Evolutionary conservation across 2,113 vertebrate species (phyloP).

Genomic region (Grantiella picta): DNA sequence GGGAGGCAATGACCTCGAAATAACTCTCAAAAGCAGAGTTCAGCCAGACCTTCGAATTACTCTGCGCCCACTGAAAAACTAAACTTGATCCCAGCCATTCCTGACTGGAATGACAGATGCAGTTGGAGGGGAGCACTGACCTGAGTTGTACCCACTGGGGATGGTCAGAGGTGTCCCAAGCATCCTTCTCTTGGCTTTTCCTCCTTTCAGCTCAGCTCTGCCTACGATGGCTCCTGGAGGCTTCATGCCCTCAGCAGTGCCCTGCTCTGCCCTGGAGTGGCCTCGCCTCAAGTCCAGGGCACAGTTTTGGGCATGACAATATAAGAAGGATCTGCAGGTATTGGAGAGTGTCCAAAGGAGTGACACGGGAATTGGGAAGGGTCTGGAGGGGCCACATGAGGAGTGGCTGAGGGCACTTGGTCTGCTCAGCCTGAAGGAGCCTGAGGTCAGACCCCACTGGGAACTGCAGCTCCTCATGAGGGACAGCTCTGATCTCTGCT

Average conservation of each 20-base stretch:
- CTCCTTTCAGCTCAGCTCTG: not conserved
- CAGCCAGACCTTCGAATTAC: not conserved
- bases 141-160: not conserved
- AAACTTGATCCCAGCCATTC: not conserved
- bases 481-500: not conserved
- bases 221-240: fast-evolving
- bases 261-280: not conserved
- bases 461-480: not conserved
- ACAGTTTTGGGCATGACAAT: not conserved
- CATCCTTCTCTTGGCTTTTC: not conserved
- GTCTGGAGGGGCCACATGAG: not conserved
- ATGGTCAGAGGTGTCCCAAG: not conserved
- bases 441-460: not conserved
- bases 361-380: not conserved
- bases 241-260: not conserved
- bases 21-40: not conserved
- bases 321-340: not conserved
- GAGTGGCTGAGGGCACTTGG: not conserved
- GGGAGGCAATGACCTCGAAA: not conserved
- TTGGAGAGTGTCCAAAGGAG: not conserved
- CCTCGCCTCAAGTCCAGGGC: fast-evolving
- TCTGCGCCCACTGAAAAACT: not conserved
- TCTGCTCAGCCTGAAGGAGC: not conserved
- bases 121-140: fast-evolving
- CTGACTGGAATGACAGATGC: not conserved